Conservation (phyloP, 1,140 invertebrate species). For the Lasioglossum albipes region DNA sequence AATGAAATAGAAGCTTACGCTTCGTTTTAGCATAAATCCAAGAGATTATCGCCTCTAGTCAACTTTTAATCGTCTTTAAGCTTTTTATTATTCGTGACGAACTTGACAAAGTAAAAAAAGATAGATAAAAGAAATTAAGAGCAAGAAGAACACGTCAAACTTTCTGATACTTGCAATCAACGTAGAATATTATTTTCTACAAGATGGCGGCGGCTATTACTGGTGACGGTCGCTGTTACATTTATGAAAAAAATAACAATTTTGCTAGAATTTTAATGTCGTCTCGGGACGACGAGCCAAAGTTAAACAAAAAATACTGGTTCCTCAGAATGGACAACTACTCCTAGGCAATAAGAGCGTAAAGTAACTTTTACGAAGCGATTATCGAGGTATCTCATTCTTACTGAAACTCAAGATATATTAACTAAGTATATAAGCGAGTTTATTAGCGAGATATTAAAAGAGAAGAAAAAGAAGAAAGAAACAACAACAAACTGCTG, state of each 20-base stretch:
- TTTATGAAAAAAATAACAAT: constrained; percentile 49
- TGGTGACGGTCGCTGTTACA: constrained; percentile 28
- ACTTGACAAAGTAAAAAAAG: constrained; percentile 9
- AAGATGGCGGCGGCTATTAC: constrained; percentile 7
- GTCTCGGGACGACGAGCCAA: constrained; percentile 25
- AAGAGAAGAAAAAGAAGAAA: background rate
- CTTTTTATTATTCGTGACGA: constrained; percentile 42
- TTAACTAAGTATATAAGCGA: constrained; percentile 37
- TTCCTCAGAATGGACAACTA: constrained; percentile 50
- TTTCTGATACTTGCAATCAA: constrained; percentile 33
- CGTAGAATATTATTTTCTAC: constrained; percentile 48
- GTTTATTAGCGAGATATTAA: constrained; percentile 26
- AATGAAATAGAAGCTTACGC: constrained; percentile 36
- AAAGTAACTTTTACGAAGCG: constrained; percentile 39
- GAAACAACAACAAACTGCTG: constrained; percentile 27
- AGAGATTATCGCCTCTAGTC: constrained; percentile 61
- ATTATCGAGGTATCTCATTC: constrained; percentile 35
- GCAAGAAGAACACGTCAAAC: constrained; percentile 8
- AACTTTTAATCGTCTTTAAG: constrained; percentile 56
- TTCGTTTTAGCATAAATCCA: constrained; percentile 49
- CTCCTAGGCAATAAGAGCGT: constrained; percentile 54
- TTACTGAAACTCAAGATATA: constrained; percentile 40
- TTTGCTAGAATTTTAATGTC: constrained; percentile 53
- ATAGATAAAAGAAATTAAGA: constrained; percentile 1
- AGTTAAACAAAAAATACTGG: constrained; percentile 33